A percentile compares a stretch with the other conserved stretches of the same genome.
Conservation (phyloP, 2,888 invertebrate species). For the Catocala sponsa region DNA sequence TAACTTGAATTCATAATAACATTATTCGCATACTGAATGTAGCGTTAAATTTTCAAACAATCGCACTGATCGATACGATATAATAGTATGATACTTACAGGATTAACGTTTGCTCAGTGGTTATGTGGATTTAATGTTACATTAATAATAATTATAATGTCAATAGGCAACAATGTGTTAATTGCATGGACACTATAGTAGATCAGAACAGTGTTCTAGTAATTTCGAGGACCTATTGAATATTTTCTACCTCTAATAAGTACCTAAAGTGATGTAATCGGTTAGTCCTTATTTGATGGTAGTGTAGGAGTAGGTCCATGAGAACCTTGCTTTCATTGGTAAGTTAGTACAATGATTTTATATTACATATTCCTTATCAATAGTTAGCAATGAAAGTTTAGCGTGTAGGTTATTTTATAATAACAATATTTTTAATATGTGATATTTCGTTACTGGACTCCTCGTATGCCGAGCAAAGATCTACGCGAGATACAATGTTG, state of each 20-base stretch:
- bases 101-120: neutral
- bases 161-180: neutral
- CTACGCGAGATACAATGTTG: too few relatives aligned
- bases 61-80: neutral
- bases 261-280: conserved; percentile 25
- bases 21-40: neutral
- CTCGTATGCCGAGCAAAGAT: too few relatives aligned
- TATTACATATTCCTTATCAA: conserved; percentile 50
- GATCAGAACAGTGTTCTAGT: conserved; percentile 15
- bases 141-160: neutral
- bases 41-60: neutral
- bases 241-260: conserved; percentile 51
- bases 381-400: conserved; percentile 45
- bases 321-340: conserved; percentile 49
- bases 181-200: neutral
- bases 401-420: conserved; percentile 32
- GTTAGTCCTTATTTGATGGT: conserved; percentile 45
- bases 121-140: conserved; percentile 1
- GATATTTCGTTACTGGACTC: conserved; percentile 27
- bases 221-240: conserved; percentile 46
- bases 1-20: neutral
- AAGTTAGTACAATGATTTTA: conserved; percentile 40
- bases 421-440: conserved; percentile 39
- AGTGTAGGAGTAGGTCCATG: conserved; percentile 38
- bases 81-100: neutral